Conservation (phyloP, 2,797 vertebrate species). For the Chelonia mydas region DNA sequence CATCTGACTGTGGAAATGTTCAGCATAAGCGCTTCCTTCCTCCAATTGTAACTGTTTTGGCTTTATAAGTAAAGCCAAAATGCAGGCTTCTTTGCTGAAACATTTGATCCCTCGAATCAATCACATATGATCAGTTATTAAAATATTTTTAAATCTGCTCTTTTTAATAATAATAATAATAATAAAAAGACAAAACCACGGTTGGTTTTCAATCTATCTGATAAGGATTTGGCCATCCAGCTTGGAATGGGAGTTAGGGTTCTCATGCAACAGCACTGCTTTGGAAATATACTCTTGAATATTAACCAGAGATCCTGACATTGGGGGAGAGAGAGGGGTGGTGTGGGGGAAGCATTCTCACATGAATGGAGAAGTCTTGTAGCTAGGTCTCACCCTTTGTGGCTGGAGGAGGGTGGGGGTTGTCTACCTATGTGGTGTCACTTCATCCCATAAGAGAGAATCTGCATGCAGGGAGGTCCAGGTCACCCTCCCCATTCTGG, state of each 20-base stretch:
- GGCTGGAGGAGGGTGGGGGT: neutral
- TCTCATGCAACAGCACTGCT: neutral
- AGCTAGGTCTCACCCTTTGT: neutral
- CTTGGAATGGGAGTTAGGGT: neutral
- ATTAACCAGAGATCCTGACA: neutral
- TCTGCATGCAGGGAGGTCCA: neutral
- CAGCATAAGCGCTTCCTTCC: conserved; percentile 62
- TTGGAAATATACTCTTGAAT: neutral
- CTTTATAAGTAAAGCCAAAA: conserved; percentile 18
- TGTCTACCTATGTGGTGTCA: neutral
- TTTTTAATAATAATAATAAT: neutral
- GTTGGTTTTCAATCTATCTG: neutral
- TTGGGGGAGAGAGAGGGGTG: neutral
- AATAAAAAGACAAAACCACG: neutral
- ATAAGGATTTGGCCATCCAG: neutral
- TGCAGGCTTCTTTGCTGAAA: neutral
- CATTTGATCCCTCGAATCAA: conserved; percentile 12
- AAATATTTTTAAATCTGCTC: neutral
- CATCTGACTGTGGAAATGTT: conserved; percentile 37
- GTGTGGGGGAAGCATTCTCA: neutral
- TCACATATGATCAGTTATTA: neutral
- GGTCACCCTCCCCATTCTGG: neutral
- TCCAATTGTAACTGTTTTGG: conserved; percentile 60
- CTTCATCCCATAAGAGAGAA: neutral
- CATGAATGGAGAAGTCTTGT: neutral